These are phyloP conservation scores for Acrocephalus scirpaceus DNA, from an alignment of 2,797 vertebrate species.

Conservation along the genomic window DNA sequence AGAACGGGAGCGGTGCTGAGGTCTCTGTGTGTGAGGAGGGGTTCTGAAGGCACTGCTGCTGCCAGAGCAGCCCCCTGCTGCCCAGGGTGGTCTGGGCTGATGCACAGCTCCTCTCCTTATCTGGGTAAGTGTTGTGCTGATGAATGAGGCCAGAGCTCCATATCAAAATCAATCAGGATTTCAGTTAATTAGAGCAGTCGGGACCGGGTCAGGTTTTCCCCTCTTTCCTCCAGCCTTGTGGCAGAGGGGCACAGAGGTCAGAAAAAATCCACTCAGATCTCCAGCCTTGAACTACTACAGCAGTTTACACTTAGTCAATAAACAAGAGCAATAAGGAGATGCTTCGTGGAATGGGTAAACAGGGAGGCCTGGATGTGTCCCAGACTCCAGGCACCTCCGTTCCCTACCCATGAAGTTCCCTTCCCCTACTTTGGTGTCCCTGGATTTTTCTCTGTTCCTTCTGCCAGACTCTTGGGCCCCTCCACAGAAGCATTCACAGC, in stretches of 20 bases:
- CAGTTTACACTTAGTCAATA: conserved; percentile 2
- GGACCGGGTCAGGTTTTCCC: not conserved
- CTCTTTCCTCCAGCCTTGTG: not conserved
- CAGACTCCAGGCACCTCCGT: not conserved
- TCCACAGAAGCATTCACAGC: not conserved
- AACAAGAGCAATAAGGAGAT: not conserved
- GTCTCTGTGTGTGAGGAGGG: not conserved
- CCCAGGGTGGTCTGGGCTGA: not conserved
- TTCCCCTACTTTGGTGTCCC: not conserved
- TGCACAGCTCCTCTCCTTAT: not conserved
- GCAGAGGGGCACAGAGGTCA: not conserved
- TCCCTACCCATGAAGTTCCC: not conserved
- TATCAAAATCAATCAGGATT: conserved; percentile 15
- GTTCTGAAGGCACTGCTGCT: not conserved
- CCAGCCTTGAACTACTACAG: not conserved
- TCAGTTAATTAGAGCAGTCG: not conserved
- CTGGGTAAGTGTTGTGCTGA: not conserved
- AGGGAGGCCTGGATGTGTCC: not conserved
- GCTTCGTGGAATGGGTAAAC: not conserved
- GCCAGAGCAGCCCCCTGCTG: not conserved
- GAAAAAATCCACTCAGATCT: not conserved
- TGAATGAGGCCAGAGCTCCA: not conserved
- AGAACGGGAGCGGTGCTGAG: not conserved
- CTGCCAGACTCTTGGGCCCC: not conserved
- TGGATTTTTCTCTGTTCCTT: not conserved